Evolutionary conservation across 2,113 vertebrate species (phyloP).

Genomic region (Bos taurus): DNA sequence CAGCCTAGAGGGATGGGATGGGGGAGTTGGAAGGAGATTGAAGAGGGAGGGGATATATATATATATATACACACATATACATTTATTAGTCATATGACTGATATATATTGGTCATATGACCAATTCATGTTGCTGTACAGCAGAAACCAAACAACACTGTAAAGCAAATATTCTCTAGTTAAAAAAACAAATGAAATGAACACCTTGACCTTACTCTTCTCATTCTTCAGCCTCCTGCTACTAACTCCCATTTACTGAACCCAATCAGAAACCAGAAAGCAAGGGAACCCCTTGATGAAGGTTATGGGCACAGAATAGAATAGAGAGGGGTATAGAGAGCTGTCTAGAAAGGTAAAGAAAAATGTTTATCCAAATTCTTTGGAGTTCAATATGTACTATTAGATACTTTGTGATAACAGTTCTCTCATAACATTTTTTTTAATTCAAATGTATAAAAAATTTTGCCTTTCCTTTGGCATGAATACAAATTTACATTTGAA

Average conservation of each 20-base stretch:
- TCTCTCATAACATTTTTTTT: background rate
- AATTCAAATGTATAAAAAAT: background rate
- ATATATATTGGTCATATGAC: background rate
- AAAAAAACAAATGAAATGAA: background rate
- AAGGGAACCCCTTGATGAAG: background rate
- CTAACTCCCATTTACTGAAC: background rate
- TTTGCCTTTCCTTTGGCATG: background rate
- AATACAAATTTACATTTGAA: background rate
- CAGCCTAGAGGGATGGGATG: background rate
- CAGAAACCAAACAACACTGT: background rate
- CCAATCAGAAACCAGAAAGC: background rate
- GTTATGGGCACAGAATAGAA: background rate
- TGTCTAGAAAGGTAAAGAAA: background rate
- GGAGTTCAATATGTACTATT: background rate
- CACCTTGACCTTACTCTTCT: background rate
- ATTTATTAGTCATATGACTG: too few relatives aligned
- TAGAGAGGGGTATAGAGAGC: background rate
- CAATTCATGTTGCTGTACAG: accelerated
- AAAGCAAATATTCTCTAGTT: background rate
- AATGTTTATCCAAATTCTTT: background rate
- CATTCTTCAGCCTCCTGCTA: background rate
- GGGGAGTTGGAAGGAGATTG: background rate
- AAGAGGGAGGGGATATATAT: background rate
- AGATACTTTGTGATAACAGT: background rate
- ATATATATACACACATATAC: too few relatives aligned